A percentile compares a stretch with the other conserved stretches of the same genome.
phyloP scores from a whole-genome alignment of 2,113 vertebrate genomes.

The Corythaeola cristata region DNA sequence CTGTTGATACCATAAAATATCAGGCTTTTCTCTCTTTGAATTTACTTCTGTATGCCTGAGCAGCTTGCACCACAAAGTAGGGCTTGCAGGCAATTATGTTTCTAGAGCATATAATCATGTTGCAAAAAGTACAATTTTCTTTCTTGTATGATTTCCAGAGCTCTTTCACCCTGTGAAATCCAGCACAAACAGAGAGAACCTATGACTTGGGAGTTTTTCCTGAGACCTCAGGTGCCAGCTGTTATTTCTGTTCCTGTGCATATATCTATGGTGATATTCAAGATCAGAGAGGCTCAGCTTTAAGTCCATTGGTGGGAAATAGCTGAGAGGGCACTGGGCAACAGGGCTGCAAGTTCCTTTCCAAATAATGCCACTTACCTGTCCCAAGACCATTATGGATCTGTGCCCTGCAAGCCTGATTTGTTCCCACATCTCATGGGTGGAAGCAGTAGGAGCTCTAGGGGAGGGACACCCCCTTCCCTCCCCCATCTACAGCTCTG shows the following conservation, averaged over 20 bases:
- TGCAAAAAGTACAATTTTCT: background rate
- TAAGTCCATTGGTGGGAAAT: background rate
- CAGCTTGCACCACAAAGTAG: background rate
- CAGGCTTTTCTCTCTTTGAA: background rate
- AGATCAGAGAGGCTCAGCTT: background rate
- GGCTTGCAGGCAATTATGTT: background rate
- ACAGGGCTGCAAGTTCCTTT: background rate
- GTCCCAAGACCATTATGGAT: background rate
- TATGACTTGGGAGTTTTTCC: background rate
- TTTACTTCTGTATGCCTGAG: background rate
- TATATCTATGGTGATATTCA: background rate
- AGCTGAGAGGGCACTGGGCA: background rate
- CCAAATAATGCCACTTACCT: background rate
- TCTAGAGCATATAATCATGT: background rate
- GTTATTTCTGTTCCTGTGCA: background rate
- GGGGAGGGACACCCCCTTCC: accelerated
- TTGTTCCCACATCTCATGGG: background rate
- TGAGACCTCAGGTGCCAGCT: background rate
- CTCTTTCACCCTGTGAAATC: background rate
- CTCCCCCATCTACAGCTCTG: background rate
- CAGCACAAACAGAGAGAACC: background rate
- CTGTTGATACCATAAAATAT: background rate
- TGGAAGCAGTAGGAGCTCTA: accelerated
- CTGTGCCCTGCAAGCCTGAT: background rate
- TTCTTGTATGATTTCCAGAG: background rate